Base-by-base conservation (phyloP, 2,113 vertebrate genomes). In the Morphnarchus princeps region DNA sequence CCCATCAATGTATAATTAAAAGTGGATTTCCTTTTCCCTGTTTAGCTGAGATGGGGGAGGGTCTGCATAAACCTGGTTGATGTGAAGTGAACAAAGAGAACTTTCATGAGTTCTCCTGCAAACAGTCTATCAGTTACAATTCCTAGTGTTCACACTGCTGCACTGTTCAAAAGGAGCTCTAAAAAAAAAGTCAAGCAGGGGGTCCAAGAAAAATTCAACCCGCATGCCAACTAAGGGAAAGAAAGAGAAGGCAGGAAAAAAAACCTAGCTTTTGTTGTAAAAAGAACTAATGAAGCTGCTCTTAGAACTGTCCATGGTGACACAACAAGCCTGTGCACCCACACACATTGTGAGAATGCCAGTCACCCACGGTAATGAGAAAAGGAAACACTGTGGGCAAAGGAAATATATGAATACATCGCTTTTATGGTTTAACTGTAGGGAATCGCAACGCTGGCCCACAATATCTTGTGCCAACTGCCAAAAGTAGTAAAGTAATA, bases 81-180 rank as follows among this genome's bases (percentile, higher is more conserved):
- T 97, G 95, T 96, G 97, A 95, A 95, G 93, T 93, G 98, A 98
- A 98, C 98, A 98, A 98, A 98, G 98, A 96, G 95, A 98, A 98
- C 98, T 98, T 98, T 98, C 98, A 98, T 97, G 98, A 98, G 96
- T 98, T 97, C 98, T 96, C 96, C 97, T 96, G 97, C 97, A 98
- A 98, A 98, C 97, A 98, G 97, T 98, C 98, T 97, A 98, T 98
- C 98, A 98, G 98, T 98, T 98, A 98, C 98, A 98, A 98, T 98
- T 98, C 98, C 87, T 96, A 98, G 97, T 97, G 97, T 98, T 98
- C 97, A 90, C 97, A 98, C 96, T 96, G 98, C 97, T 97, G 93
- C 92, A 94, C 97, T 95, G 92, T 98, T 98, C 98, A 98, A 98
- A 98, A 98, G 98, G 93, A 98, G 92, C 95, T 98, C 96, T 97